Conservation (phyloP, 2,888 invertebrate genomes). For the Acronicta psi region DNA sequence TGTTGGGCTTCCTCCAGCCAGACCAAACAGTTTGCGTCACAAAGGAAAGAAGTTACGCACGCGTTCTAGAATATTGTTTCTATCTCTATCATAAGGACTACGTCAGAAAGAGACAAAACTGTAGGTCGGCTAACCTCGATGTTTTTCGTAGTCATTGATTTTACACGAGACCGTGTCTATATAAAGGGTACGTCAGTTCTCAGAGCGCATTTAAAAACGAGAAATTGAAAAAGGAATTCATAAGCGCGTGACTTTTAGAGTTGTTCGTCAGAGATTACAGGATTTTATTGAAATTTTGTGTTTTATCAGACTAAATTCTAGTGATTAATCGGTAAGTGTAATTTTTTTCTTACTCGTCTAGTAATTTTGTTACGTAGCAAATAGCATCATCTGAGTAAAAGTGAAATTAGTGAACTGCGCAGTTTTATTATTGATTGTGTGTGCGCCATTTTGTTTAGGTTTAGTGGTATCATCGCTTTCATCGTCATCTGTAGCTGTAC, state of each 20-base stretch:
- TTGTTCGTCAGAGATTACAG: slow-evolving; percentile 60
- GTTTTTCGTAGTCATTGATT: slow-evolving; percentile 47
- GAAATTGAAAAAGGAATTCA: slow-evolving; percentile 64
- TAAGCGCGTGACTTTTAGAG: slow-evolving; percentile 61
- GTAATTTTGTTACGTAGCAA: neutral
- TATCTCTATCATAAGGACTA: slow-evolving; percentile 44
- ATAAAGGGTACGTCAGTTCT: slow-evolving; percentile 57
- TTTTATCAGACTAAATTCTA: slow-evolving; percentile 61
- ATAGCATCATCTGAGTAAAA: neutral
- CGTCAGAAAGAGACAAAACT: slow-evolving; percentile 55
- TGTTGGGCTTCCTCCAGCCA: slow-evolving; percentile 50
- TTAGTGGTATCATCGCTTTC: neutral
- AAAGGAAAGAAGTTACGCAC: slow-evolving; percentile 63
- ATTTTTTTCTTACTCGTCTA: slow-evolving; percentile 8
- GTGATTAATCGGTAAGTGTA: slow-evolving; percentile 66
- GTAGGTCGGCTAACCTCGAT: slow-evolving; percentile 60
- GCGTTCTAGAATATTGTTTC: slow-evolving; percentile 66
- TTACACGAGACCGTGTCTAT: slow-evolving; percentile 57
- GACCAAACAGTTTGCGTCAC: slow-evolving; percentile 62
- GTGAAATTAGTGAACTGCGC: slow-evolving; percentile 46
- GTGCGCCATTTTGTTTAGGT: slow-evolving; percentile 47
- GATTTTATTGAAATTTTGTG: slow-evolving; percentile 58
- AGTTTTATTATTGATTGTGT: slow-evolving; percentile 35
- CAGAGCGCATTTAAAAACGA: slow-evolving; percentile 63
- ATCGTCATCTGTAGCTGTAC: too few species aligned